phyloP scores from a whole-genome alignment of 2,888 invertebrate species.

The Petrolisthes cinctipes region DNA sequence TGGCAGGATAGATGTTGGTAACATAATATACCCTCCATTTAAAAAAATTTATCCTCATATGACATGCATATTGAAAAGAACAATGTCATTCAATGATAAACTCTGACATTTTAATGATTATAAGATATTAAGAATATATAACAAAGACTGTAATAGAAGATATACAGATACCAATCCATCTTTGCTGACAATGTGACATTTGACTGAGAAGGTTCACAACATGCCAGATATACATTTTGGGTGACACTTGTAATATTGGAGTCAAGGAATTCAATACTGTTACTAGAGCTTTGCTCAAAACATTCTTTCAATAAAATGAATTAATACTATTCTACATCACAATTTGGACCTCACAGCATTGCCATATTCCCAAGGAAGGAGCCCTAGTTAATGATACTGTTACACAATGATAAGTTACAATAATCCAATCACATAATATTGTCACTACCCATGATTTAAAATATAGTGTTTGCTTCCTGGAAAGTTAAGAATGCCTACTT shows the following conservation, averaged over 20 bases:
- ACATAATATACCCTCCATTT: conserved; percentile 6
- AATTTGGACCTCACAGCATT: conserved; percentile 40
- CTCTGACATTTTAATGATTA: neutral
- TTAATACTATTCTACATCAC: conserved; percentile 57
- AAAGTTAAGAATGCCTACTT: neutral
- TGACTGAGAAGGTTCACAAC: conserved; percentile 26
- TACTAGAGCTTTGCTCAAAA: conserved; percentile 21
- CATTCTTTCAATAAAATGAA: conserved; percentile 22
- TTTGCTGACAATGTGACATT: conserved; percentile 36
- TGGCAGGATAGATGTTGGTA: conserved; percentile 35
- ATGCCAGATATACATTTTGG: conserved; percentile 46
- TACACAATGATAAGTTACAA: neutral
- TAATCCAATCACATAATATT: neutral
- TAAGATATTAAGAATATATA: neutral
- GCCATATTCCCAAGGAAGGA: conserved; percentile 34
- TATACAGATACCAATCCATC: conserved; percentile 39
- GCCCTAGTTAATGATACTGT: conserved; percentile 36
- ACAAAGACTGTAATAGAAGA: neutral
- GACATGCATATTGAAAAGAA: conserved; percentile 2
- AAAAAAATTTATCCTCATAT: neutral
- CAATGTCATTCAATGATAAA: neutral
- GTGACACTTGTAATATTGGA: conserved; percentile 5
- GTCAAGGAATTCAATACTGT: conserved; percentile 49
- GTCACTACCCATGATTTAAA: neutral
- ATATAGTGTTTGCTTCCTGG: neutral